phyloP scores from a whole-genome alignment of 2,113 vertebrate genomes.

The Campylomormyrus tamandua region DNA sequence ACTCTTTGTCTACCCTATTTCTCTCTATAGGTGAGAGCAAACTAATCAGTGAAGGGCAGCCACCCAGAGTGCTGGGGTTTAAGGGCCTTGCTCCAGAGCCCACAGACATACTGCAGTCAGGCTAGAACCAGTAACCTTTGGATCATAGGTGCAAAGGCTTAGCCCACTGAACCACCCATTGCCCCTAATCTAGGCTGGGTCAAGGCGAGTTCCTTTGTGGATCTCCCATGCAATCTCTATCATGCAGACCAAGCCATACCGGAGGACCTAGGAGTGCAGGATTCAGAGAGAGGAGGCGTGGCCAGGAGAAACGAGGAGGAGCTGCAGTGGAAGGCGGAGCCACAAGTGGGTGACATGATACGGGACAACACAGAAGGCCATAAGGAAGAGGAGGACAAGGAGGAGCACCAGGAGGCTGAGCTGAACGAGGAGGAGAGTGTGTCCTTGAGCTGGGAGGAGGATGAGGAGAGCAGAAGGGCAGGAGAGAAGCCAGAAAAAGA shows the following conservation, averaged over 20 bases:
- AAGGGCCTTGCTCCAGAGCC: no score
- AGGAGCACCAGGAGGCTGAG: slow-evolving; percentile 28
- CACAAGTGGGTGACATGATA: slow-evolving; percentile 43
- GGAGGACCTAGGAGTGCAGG: slow-evolving; percentile 45
- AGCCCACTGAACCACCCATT: no score
- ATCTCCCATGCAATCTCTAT: slow-evolving; percentile 25
- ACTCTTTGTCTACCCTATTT: not conserved
- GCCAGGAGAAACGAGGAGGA: slow-evolving; percentile 24
- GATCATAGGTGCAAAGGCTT: no score
- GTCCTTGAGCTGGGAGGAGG: slow-evolving; percentile 37
- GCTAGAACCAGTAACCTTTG: no score
- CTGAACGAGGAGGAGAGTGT: slow-evolving; percentile 14
- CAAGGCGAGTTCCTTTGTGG: not conserved
- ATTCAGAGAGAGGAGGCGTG: slow-evolving; percentile 22
- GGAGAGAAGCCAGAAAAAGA: slow-evolving; percentile 31
- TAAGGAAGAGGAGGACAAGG: slow-evolving; percentile 7
- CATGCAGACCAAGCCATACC: slow-evolving; percentile 57
- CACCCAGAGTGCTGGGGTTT: no score
- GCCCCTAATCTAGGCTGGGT: not conserved
- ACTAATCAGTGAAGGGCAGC: not conserved
- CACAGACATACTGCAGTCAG: no score
- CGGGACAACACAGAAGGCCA: not conserved
- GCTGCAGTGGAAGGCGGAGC: slow-evolving; percentile 13
- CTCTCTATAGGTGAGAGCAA: no score
- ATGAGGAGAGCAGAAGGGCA: slow-evolving; percentile 36